phyloP scores from a whole-genome alignment of 2,797 vertebrate genomes.

The Halcyon badia region DNA sequence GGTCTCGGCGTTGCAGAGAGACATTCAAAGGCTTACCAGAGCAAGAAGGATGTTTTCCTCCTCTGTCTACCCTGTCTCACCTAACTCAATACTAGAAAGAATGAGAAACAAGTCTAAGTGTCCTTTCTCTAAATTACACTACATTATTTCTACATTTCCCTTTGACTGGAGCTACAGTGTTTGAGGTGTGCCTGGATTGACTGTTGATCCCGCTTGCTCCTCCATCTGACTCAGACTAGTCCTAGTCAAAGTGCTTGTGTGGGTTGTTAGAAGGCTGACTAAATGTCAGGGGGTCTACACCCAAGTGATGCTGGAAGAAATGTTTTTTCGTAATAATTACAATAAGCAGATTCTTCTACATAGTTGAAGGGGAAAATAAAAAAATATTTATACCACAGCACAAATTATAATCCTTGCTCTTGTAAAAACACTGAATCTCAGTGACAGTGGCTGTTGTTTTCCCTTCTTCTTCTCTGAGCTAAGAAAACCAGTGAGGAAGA shows the following conservation, averaged over 20 bases:
- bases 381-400: not conserved
- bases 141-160: not conserved
- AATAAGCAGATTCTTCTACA: not conserved
- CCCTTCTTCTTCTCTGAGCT: not conserved
- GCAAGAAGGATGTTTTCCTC: not conserved
- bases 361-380: not conserved
- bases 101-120: not conserved
- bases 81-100: not conserved
- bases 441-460: not conserved
- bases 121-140: not conserved
- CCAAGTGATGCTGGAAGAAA: not conserved
- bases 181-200: not conserved
- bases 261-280: not conserved
- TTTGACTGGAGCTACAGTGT: not conserved
- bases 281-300: not conserved
- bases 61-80: not conserved
- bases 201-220: not conserved
- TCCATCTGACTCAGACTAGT: not conserved
- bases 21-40: not conserved
- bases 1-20: not conserved
- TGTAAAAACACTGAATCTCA: not conserved
- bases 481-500: not conserved
- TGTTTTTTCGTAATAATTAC: not conserved
- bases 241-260: fast-evolving
- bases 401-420: not conserved